phyloP scores from a whole-genome alignment of 2,888 invertebrate species.

The Drepanosiphum platanoidis region DNA sequence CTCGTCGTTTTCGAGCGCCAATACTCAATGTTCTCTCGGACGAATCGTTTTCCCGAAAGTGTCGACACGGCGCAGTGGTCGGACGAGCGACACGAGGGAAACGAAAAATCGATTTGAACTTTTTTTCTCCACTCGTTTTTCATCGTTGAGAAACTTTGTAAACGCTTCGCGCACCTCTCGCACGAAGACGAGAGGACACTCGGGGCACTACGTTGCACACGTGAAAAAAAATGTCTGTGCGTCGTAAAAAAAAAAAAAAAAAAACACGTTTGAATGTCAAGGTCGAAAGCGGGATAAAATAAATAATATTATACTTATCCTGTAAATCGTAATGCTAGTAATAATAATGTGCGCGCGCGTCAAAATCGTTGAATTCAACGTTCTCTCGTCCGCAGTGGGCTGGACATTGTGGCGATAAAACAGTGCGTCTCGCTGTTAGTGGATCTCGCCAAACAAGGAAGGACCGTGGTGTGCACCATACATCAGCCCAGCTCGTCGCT shows the following conservation, averaged over 20 bases:
- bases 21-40: no score
- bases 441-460: slow-evolving; percentile 76
- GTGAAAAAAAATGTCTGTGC: background rate
- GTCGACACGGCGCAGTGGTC: no score
- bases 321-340: no score
- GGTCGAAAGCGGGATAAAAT: no score
- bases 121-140: no score
- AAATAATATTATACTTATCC: no score
- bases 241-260: background rate
- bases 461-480: slow-evolving; percentile 82
- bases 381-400: slow-evolving; percentile 68
- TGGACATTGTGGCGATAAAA: slow-evolving; percentile 79
- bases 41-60: no score
- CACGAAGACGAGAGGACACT: no score
- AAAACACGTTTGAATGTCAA: slow-evolving; percentile 29
- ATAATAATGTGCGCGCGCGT: no score
- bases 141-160: slow-evolving; percentile 11
- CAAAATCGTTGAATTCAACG: slow-evolving; percentile 2
- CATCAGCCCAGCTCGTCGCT: slow-evolving; percentile 84
- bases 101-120: background rate
- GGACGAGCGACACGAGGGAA: no score
- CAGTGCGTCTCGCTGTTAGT: slow-evolving; percentile 78
- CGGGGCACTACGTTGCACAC: no score
- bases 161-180: background rate
- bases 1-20: no score